Evolutionary conservation across 2,113 vertebrate species (phyloP), one percentile per base, ranked within the genome.

Genomic region (Nicator chloris): DNA sequence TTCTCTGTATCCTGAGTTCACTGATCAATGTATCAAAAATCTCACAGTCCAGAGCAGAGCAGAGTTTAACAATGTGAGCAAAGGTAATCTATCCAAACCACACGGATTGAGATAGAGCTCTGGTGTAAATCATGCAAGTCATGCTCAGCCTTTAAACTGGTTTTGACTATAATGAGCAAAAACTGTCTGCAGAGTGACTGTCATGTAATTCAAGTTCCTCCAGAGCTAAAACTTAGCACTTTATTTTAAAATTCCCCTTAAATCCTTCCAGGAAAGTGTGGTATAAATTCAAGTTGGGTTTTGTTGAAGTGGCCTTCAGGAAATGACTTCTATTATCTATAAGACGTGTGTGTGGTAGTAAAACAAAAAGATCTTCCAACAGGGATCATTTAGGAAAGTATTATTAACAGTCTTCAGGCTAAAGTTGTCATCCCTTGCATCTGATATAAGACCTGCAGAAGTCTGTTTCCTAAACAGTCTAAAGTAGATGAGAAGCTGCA

Each of bases 161-260:
- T 83, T 92, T 76, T 87, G 16, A 81, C 75, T 72, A 56, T 75
- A 90, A 82, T 53, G 42, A 90, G 82, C n/a, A 57, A 93, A 93
- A 88, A 30, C 10, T 28, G 18, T 57, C 85, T 60, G 11, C 81
- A 90, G 60, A 83, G 24, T 54, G 44, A 51, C 21, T 82, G 47
- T n/a, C 45, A 68, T 51, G 83, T 80, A 72, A 79, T 45, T 61
- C n/a, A 60, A 86, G 53, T 92, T 86, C 81, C 65, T 71, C 40
- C 72, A 86, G 65, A 82, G 50, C n/a, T 77, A 78, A 87, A 82
- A 82, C 51, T 20, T 61, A 89, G 65, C 27, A 39, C 42, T 88
- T 81, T 59, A 45, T 88, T 78, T 93, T 88, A 88, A 92, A 75
- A 85, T 5, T 75, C 68, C 28, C 50, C 54, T 72, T 86, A 76